Percentiles rank a stretch among this genome's conserved stretches.
phyloP scores from a whole-genome alignment of 64 coral and sea anemone genomes.

The Astreopora myriophthalma region DNA sequence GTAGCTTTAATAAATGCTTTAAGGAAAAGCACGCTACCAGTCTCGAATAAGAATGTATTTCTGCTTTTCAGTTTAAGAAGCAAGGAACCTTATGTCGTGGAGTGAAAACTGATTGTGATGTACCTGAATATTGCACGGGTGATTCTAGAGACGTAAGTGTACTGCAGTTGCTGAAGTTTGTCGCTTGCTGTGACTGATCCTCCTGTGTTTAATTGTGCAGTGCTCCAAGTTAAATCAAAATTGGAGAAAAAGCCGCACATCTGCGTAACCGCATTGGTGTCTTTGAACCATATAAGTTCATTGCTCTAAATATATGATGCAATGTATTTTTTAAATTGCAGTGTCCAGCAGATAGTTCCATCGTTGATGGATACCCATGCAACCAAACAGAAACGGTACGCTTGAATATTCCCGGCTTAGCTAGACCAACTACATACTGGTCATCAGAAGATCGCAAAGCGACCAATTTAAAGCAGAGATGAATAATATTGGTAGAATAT shows the following conservation, averaged over 20 bases:
- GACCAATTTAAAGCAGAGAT: not conserved
- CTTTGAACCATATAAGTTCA: too few relatives aligned
- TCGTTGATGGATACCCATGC: conserved; percentile 39
- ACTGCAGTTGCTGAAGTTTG: too few relatives aligned
- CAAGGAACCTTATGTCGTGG: conserved; percentile 83
- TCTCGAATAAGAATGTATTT: not conserved
- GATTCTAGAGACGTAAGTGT: conserved; percentile 73
- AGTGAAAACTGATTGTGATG: conserved; percentile 74
- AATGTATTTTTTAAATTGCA: not conserved
- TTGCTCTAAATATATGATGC: too few relatives aligned
- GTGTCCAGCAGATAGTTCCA: conserved; percentile 37
- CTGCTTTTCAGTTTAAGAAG: conserved; percentile 53
- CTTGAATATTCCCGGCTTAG: not conserved
- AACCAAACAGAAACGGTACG: conserved; percentile 50
- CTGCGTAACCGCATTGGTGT: too few relatives aligned
- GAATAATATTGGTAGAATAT: too few relatives aligned
- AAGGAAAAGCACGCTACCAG: not conserved
- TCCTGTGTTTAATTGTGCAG: too few relatives aligned
- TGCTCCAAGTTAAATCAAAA: too few relatives aligned
- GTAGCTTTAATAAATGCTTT: too few relatives aligned
- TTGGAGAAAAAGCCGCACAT: too few relatives aligned
- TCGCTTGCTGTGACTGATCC: too few relatives aligned
- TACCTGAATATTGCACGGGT: conserved; percentile 83
- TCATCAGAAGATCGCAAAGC: too few relatives aligned
- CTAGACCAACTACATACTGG: too few relatives aligned